Evolutionary conservation across 2,113 vertebrate species (phyloP).

Genomic region (Lepus americanus): DNA sequence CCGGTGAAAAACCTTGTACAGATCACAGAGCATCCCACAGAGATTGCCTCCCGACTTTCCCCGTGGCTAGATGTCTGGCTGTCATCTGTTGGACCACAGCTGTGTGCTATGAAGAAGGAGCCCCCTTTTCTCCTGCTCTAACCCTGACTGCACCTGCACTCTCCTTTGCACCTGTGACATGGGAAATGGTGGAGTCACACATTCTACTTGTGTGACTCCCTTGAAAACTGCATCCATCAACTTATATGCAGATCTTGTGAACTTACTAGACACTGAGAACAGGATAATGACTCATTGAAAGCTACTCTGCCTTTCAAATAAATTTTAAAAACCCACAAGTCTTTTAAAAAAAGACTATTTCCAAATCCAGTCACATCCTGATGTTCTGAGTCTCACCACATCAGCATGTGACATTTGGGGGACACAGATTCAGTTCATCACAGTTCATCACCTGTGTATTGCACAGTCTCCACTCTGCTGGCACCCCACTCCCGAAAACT

Average conservation of each 20-base stretch:
- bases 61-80: no score
- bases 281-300: background rate
- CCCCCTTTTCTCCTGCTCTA: background rate
- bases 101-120: background rate
- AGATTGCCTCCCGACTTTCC: no score
- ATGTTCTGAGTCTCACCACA: background rate
- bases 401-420: background rate
- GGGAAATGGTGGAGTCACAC: background rate
- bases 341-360: no score
- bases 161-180: background rate
- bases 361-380: background rate
- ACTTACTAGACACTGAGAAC: background rate
- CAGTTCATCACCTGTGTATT: no score
- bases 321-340: no score
- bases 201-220: background rate
- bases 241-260: background rate
- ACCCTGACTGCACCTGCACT: no score
- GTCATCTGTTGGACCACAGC: no score
- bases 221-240: background rate
- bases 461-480: background rate
- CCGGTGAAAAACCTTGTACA: background rate
- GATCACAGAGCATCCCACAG: accelerated
- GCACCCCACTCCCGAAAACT: background rate
- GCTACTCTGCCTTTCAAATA: no score
- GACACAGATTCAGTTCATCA: background rate